Evolutionary conservation across 2,797 vertebrate genomes (phyloP).

Genomic region (Kryptolebias ocellatus): DNA sequence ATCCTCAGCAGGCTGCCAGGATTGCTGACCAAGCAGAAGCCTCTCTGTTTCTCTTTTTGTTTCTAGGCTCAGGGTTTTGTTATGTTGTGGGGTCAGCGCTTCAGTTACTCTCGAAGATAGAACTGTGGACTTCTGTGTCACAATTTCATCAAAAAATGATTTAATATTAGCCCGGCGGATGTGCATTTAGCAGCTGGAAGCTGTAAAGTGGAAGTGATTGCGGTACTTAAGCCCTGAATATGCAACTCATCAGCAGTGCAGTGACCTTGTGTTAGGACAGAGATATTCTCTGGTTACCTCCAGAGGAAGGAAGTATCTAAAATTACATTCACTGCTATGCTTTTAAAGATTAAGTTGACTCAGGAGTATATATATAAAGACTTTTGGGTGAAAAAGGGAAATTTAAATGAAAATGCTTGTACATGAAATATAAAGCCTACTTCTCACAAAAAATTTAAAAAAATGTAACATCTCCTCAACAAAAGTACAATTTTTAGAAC

Average conservation of each 20-base stretch:
- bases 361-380: conserved; percentile 6
- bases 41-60: conserved; percentile 12
- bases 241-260: conserved; percentile 62
- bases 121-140: conserved; percentile 50
- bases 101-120: conserved; percentile 49
- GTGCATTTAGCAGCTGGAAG: conserved; percentile 60
- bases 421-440: conserved; percentile 1
- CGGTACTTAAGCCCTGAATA: conserved; percentile 57
- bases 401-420: conserved; percentile 5
- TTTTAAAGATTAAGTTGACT: conserved; percentile 52
- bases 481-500: background rate
- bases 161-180: conserved; percentile 40
- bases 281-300: conserved; percentile 62
- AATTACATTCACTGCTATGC: conserved; percentile 50
- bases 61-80: conserved; percentile 36
- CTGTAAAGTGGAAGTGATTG: conserved; percentile 53
- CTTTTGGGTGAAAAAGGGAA: background rate
- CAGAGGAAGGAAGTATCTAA: conserved; percentile 39
- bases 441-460: background rate
- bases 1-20: conserved; percentile 55
- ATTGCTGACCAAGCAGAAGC: conserved; percentile 76
- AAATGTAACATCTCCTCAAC: background rate
- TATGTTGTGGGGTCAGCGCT: conserved; percentile 67
- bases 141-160: conserved; percentile 55
- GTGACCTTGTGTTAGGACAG: conserved; percentile 71